phyloP scores from a whole-genome alignment of 2,113 vertebrate species.

The Prinia subflava region DNA sequence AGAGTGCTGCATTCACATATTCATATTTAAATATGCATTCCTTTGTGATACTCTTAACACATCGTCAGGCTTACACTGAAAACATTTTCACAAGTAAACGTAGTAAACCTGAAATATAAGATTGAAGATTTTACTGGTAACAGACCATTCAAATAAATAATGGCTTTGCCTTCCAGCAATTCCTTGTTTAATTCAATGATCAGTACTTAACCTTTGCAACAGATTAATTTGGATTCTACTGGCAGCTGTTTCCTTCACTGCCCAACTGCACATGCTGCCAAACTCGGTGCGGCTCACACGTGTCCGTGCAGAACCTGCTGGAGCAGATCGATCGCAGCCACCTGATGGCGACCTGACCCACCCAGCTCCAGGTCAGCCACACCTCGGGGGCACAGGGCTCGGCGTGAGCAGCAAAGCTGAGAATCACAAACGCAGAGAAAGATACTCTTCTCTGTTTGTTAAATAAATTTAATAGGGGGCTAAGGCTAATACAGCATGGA shows the following conservation, averaged over 20 bases:
- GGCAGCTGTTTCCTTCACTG: neutral
- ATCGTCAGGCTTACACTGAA: neutral
- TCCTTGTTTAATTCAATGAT: neutral
- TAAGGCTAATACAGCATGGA: neutral
- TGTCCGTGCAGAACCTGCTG: neutral
- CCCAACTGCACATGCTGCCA: neutral
- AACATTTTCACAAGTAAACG: neutral
- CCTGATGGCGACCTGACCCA: neutral
- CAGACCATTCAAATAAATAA: neutral
- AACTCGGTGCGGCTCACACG: neutral
- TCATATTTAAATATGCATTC: neutral
- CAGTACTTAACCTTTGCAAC: neutral
- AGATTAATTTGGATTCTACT: neutral
- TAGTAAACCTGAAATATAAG: neutral
- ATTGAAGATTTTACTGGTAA: neutral
- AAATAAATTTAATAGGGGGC: neutral
- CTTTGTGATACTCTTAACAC: neutral
- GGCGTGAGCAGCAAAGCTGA: neutral
- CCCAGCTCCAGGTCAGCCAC: neutral
- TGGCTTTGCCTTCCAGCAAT: neutral
- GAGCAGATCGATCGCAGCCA: neutral
- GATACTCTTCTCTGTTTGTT: neutral
- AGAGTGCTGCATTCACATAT: neutral
- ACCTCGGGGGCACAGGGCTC: neutral
- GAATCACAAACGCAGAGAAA: accelerated